phyloP scores from a whole-genome alignment of 2,113 vertebrate genomes.

The Ochotona princeps region DNA sequence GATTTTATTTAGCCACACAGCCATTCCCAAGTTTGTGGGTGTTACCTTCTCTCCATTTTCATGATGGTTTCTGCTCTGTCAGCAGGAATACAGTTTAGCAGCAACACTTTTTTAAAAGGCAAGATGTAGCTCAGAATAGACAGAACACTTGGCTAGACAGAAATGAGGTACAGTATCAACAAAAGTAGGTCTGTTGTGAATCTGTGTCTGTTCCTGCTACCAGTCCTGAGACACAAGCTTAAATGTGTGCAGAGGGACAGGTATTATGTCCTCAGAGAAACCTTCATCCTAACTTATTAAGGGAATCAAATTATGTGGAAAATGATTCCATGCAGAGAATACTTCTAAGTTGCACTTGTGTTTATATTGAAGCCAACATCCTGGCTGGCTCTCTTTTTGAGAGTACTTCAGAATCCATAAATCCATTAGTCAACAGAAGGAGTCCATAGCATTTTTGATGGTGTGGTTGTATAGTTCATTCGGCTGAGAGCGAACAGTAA shows the following conservation, averaged over 20 bases:
- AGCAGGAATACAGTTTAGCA: constrained; percentile 63
- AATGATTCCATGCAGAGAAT: background rate
- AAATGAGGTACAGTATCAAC: constrained; percentile 46
- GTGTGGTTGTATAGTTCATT: background rate
- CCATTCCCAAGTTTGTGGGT: constrained; percentile 59
- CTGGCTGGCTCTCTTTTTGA: background rate
- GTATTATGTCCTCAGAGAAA: background rate
- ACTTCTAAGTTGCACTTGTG: background rate
- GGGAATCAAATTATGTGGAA: background rate
- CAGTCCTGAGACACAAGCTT: background rate
- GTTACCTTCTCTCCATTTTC: constrained; percentile 54
- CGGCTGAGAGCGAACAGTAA: background rate
- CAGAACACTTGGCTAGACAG: constrained; percentile 60
- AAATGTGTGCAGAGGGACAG: background rate
- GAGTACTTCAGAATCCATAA: background rate
- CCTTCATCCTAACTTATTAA: background rate
- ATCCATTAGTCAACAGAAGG: background rate
- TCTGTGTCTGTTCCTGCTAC: background rate
- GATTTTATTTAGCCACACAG: constrained; percentile 72
- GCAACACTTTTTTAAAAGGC: constrained; percentile 43
- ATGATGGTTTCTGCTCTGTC: constrained; percentile 60
- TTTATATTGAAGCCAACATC: background rate
- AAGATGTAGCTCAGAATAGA: constrained; percentile 67
- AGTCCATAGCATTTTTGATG: background rate
- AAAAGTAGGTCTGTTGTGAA: constrained; percentile 50